Conservation (phyloP, 1,140 invertebrate species). For the Heliconius nattereri region DNA sequence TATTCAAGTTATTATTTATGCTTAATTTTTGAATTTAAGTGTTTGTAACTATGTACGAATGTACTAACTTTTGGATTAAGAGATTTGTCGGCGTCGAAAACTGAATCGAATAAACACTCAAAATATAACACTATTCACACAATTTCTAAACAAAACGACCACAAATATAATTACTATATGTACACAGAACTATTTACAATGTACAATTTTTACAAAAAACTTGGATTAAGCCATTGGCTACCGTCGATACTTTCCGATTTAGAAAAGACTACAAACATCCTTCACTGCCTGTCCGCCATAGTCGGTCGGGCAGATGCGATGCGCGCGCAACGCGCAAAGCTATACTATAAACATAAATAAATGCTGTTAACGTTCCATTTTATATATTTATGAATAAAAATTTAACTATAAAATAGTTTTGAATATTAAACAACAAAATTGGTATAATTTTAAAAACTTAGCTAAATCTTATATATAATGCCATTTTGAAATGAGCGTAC, state of each 20-base stretch:
- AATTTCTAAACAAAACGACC: conserved; percentile 79
- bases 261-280: conserved; percentile 79
- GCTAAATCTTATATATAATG: neutral
- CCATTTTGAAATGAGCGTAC: neutral
- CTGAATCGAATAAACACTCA: conserved; percentile 79
- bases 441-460: neutral
- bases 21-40: conserved; percentile 53
- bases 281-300: conserved; percentile 81
- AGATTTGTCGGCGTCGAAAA: conserved; percentile 77
- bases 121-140: conserved; percentile 81
- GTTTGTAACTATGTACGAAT: conserved; percentile 49
- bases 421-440: neutral
- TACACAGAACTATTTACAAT: conserved; percentile 82
- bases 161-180: conserved; percentile 82
- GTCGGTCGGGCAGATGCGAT: conserved; percentile 77
- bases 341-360: conserved; percentile 78
- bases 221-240: conserved; percentile 80
- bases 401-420: conserved; percentile 9
- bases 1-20: conserved; percentile 40
- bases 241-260: conserved; percentile 80
- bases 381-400: conserved; percentile 15
- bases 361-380: conserved; percentile 62
- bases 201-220: conserved; percentile 80
- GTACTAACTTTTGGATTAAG: conserved; percentile 61
- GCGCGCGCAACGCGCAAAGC: conserved; percentile 80